Evolutionary conservation across 2,888 invertebrate species (phyloP).

Genomic region (Lepetodrilus schrolli): DNA sequence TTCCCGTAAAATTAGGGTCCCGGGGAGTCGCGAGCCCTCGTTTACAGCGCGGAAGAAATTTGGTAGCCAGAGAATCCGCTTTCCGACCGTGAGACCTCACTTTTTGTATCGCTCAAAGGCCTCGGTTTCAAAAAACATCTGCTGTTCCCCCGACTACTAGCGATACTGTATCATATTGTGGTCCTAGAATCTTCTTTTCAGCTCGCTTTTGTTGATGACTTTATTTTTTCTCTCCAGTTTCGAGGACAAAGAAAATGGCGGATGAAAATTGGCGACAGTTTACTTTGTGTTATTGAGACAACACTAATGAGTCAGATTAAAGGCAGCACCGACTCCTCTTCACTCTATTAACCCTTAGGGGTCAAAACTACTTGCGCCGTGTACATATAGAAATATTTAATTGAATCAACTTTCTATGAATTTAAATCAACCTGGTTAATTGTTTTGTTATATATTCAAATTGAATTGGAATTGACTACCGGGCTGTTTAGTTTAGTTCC

Average conservation of each 20-base stretch:
- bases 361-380: conserved; percentile 7
- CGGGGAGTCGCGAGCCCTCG: conserved; percentile 2
- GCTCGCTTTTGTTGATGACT: not conserved
- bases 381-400: conserved; percentile 16
- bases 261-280: conserved; percentile 11
- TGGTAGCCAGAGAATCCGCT: not conserved
- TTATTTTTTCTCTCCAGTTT: too few species aligned
- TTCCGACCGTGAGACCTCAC: not conserved
- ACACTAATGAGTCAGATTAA: not conserved
- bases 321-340: not conserved
- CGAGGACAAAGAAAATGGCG: not conserved
- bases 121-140: conserved; percentile 10
- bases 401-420: conserved; percentile 15
- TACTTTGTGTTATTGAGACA: conserved; percentile 1
- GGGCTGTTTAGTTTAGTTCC: too few species aligned
- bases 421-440: conserved; percentile 13
- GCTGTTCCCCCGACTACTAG: not conserved
- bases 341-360: not conserved
- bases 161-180: conserved; percentile 2
- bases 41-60: conserved; percentile 14
- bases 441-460: too few species aligned
- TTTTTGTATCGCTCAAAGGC: conserved; percentile 14
- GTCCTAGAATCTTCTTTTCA: not conserved
- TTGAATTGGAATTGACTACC: too few species aligned
- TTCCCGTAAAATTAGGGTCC: conserved; percentile 23